These are phyloP conservation scores for Mizuhopecten yessoensis DNA, from an alignment of 1,140 invertebrate species.

Conservation along the genomic window DNA sequence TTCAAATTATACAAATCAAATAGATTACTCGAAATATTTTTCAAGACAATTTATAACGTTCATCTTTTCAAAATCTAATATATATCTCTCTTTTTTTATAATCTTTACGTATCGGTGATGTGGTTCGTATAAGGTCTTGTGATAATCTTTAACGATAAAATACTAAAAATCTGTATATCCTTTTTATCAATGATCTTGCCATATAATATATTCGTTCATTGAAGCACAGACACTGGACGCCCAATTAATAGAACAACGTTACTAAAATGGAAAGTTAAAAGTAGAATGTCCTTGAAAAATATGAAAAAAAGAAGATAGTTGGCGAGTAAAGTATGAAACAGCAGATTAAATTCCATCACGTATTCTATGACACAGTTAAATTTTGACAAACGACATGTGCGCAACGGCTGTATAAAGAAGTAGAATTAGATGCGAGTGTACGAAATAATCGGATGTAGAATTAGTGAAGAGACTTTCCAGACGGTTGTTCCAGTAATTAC, in stretches of 20 bases:
- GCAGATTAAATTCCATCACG: too few species aligned
- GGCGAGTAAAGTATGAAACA: too few species aligned
- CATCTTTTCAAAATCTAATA: not conserved
- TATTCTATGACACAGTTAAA: too few species aligned
- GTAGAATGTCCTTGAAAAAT: too few species aligned
- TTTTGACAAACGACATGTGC: too few species aligned
- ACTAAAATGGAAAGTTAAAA: too few species aligned
- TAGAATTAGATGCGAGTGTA: not conserved
- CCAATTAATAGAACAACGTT: too few species aligned
- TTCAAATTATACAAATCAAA: not conserved
- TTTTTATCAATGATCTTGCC: too few species aligned
- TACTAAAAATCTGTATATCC: too few species aligned
- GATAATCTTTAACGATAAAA: not conserved
- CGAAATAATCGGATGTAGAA: not conserved
- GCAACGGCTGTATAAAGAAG: not conserved
- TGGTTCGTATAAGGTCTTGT: not conserved
- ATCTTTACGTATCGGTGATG: not conserved
- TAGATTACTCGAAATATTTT: not conserved
- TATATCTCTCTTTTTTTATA: not conserved
- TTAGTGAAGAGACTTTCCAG: not conserved
- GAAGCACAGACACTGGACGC: too few species aligned
- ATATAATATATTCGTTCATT: too few species aligned
- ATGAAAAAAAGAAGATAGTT: too few species aligned
- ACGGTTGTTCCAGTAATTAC: not conserved
- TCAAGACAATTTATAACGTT: not conserved